These are phyloP conservation scores for Tonatia bakeri DNA, from an alignment of 2,113 vertebrate genomes.

Conservation along the genomic window DNA sequence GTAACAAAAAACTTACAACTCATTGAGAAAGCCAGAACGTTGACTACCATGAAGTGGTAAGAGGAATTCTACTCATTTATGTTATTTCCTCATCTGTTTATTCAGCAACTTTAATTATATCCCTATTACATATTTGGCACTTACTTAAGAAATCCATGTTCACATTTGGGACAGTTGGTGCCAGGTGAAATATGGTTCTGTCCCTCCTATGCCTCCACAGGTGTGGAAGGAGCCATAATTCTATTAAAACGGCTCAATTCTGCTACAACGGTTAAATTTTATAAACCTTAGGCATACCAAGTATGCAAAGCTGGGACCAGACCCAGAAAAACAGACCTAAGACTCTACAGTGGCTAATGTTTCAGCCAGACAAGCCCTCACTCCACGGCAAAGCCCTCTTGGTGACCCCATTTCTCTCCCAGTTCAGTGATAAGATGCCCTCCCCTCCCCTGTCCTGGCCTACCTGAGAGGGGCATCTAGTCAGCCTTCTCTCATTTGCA, in stretches of 20 bases:
- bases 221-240: not conserved
- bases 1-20: not conserved
- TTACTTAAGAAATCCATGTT: not conserved
- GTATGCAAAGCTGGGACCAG: not conserved
- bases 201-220: too few species aligned
- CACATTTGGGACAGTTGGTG: not conserved
- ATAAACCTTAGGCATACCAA: not conserved
- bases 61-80: not conserved
- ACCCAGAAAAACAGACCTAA: not conserved
- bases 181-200: not conserved
- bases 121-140: not conserved
- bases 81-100: not conserved
- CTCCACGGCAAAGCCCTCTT: not conserved
- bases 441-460: not conserved
- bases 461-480: slow-evolving; percentile 81
- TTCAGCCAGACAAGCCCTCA: not conserved
- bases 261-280: not conserved
- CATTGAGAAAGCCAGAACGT: not conserved
- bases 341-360: not conserved
- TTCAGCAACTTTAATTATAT: not conserved
- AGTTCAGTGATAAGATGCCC: not conserved
- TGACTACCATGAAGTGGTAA: not conserved
- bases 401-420: accelerated
- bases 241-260: not conserved
- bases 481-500: not conserved